phyloP scores from a whole-genome alignment of 2,888 invertebrate species.

The Aleiodes leptofemur region DNA sequence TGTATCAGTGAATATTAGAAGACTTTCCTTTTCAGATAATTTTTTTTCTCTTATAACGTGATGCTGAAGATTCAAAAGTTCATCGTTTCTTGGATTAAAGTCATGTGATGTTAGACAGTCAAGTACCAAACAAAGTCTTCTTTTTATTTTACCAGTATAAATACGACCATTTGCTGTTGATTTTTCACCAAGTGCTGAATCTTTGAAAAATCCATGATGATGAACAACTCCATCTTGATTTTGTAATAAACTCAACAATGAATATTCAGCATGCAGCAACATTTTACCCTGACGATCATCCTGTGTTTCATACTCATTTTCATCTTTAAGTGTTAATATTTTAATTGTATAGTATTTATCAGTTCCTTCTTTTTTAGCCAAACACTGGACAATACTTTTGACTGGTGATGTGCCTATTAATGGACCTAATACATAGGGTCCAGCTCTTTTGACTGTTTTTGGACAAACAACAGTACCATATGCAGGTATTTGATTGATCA shows the following conservation, averaged over 20 bases:
- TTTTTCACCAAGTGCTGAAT: constrained; percentile 82
- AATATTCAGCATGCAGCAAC: constrained; percentile 86
- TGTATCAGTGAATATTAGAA: constrained; percentile 85
- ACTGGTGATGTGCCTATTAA: constrained; percentile 85
- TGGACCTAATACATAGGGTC: constrained; percentile 83
- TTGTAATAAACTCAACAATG: constrained; percentile 82
- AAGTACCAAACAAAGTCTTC: constrained; percentile 83
- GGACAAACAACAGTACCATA: constrained; percentile 78
- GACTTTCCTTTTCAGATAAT: constrained; percentile 84
- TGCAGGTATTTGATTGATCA: constrained; percentile 75
- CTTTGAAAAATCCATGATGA: constrained; percentile 87
- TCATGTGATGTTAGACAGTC: constrained; percentile 86
- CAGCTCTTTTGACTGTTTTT: constrained; percentile 79
- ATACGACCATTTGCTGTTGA: constrained; percentile 76
- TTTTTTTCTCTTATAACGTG: constrained; percentile 87
- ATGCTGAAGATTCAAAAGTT: constrained; percentile 83
- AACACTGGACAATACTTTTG: constrained; percentile 85
- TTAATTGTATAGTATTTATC: constrained; percentile 85
- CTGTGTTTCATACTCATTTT: constrained; percentile 80
- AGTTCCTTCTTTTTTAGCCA: constrained; percentile 83
- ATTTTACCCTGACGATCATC: constrained; percentile 88
- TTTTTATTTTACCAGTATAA: constrained; percentile 79
- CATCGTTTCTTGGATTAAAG: constrained; percentile 77
- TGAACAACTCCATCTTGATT: constrained; percentile 85
- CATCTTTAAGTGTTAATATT: constrained; percentile 76